These are phyloP conservation scores for Ptilorrhoa leucosticta DNA, from an alignment of 2,113 vertebrate genomes.

Conservation along the genomic window DNA sequence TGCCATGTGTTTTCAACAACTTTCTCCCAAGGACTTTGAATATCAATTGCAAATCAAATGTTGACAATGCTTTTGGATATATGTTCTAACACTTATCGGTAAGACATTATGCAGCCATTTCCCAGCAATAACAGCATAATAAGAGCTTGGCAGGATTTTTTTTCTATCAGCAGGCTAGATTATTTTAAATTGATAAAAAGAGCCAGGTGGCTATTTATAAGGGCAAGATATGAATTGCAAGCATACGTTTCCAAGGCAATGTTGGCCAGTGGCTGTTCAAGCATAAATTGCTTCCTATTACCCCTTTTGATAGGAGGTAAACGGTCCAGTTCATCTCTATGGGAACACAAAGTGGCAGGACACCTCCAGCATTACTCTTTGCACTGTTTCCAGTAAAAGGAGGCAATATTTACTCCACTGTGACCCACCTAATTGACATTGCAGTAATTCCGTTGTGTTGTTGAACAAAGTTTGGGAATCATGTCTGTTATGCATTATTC, in stretches of 20 bases:
- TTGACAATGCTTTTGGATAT: neutral
- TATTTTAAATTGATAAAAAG: constrained; percentile 27
- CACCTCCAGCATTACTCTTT: neutral
- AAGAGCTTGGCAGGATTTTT: neutral
- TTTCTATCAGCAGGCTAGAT: neutral
- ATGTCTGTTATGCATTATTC: neutral
- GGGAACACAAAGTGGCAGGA: neutral
- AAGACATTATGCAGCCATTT: neutral
- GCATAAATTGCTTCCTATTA: constrained; percentile 12
- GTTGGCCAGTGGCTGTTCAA: neutral
- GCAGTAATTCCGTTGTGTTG: neutral
- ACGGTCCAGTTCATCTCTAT: neutral
- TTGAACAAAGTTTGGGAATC: neutral
- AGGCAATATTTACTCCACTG: neutral
- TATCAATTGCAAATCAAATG: neutral
- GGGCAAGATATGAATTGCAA: neutral
- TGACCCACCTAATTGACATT: neutral
- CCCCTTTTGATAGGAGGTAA: neutral
- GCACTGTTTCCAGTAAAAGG: neutral
- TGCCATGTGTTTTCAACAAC: neutral
- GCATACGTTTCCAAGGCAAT: neutral
- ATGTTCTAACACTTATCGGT: neutral
- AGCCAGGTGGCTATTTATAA: constrained; percentile 15
- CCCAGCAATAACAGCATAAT: neutral
- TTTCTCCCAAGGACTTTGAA: neutral